Evolutionary conservation across 2,888 invertebrate species (phyloP), one percentile per base, ranked within the genome.

Genomic region (Pseudeuparius sepicola): DNA sequence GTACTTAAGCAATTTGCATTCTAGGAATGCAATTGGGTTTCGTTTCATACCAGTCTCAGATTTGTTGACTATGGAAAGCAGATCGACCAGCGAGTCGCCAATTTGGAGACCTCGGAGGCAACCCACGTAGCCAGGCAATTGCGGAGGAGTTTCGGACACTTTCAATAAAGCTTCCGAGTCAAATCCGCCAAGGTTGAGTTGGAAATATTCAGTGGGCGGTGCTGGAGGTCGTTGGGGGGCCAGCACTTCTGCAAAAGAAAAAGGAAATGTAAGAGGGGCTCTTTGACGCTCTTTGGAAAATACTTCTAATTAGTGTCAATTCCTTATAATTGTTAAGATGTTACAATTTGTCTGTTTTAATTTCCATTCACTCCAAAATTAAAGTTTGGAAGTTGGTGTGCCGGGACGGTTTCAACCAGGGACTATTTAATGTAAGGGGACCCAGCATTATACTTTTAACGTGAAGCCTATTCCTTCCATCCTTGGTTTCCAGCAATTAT

Each of bases 161-260:
- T 72, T 68, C 37, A 78, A 59, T 48, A 80, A 63, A 43, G 82
- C 83, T 52, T 79, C 77, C 2, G 75, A 68, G 59, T 88, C 87
- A 53, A 80, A 86, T 7, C 88, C 88, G 18, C 89, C 90, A 25
- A 90, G 67, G 60, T 88, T 87, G 52, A 84, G 72, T 65, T 89
- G 87, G 54, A 89, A 87, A 60, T 90, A 90, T 53, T 86, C 84
- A 1, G 83, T 85, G 1, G 89, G 88, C 4, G 87, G 85, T 2
- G 88, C 86, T 14, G 87, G 87, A 3, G 89, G 89, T 42, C 89
- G 70, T 59, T 87, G 87, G 4, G 89, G 89, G 33, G 83, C 82
- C 28, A 90, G 71, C 18, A 87, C 81, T 68, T 90, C 89, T 83
- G 64, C 23, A 66, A 65, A 45, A 26, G 7, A 25, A 23, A 20